phyloP scores from a whole-genome alignment of 2,113 vertebrate genomes.

The Steatornis caripensis region DNA sequence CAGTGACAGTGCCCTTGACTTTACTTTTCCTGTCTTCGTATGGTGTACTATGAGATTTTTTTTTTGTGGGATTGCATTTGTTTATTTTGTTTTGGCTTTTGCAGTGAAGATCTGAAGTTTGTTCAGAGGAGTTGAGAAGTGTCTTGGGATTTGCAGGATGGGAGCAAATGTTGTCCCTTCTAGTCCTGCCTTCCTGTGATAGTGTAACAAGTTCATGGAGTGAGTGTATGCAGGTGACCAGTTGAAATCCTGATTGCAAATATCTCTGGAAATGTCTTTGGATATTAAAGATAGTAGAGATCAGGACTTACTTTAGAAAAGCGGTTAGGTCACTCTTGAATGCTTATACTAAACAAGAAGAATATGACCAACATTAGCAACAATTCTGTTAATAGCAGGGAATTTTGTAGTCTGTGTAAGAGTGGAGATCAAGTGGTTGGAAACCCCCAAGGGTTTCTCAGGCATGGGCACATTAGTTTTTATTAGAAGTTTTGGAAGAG shows the following conservation, averaged over 20 bases:
- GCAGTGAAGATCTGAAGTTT: not conserved
- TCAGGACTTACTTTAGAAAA: not conserved
- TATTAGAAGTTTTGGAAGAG: not conserved
- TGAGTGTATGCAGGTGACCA: not conserved
- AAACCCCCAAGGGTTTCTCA: not conserved
- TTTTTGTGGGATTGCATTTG: not conserved
- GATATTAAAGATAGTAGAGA: not conserved
- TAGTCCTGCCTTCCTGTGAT: not conserved
- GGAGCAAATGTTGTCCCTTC: not conserved
- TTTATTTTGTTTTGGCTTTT: not conserved
- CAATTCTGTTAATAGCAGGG: not conserved
- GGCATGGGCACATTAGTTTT: not conserved
- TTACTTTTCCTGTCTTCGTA: not conserved
- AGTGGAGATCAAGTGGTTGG: not conserved
- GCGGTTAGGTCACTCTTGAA: not conserved
- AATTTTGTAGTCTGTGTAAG: not conserved
- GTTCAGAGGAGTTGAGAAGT: not conserved
- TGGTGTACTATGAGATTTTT: not conserved
- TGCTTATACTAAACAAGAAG: not conserved
- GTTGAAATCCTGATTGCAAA: not conserved
- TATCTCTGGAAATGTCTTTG: not conserved
- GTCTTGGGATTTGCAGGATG: not conserved
- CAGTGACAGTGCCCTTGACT: not conserved
- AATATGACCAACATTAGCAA: not conserved
- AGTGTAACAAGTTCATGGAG: fast-evolving